phyloP scores from a whole-genome alignment of 2,113 vertebrate genomes.

The Atrichornis clamosus region DNA sequence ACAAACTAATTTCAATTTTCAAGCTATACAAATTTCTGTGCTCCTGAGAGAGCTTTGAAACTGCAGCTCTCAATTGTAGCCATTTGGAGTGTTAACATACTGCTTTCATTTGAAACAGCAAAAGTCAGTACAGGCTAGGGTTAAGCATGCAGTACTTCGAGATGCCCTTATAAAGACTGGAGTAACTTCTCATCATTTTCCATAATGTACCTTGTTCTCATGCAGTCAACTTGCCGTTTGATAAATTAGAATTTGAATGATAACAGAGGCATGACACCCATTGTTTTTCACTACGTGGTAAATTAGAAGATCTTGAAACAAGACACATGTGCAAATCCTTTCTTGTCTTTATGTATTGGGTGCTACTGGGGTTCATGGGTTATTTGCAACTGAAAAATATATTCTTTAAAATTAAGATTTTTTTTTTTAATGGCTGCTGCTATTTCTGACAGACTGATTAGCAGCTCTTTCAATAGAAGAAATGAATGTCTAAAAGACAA shows the following conservation, averaged over 20 bases:
- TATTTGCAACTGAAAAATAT: neutral
- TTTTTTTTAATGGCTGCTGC: neutral
- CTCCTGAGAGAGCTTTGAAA: neutral
- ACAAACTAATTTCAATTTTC: neutral
- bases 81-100: neutral
- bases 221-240: neutral
- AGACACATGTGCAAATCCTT: neutral
- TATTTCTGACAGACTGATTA: slow-evolving; percentile 40
- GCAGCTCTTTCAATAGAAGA: slow-evolving; percentile 5
- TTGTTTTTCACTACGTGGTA: neutral
- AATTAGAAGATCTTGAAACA: neutral
- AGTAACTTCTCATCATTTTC: neutral
- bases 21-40: neutral
- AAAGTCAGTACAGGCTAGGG: neutral
- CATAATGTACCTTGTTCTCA: neutral
- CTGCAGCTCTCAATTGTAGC: neutral
- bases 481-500: slow-evolving; percentile 21
- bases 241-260: neutral
- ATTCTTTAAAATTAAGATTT: neutral
- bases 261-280: neutral
- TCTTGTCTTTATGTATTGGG: neutral
- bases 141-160: neutral
- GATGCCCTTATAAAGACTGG: neutral
- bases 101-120: neutral
- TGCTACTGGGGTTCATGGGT: neutral